phyloP scores from a whole-genome alignment of 2,113 vertebrate species.

The Hucho hucho region DNA sequence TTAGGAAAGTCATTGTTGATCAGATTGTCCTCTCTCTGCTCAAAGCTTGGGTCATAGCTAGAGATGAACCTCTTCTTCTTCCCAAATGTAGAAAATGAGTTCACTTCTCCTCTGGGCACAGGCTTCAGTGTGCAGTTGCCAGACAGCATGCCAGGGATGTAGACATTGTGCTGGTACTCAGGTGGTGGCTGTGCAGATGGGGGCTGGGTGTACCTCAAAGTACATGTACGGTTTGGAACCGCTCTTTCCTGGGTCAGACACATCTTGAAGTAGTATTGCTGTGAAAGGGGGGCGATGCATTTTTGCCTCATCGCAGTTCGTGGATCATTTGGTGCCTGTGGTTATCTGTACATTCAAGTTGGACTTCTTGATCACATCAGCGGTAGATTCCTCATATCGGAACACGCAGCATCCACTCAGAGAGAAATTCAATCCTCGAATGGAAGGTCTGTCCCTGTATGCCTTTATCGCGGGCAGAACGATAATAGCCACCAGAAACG shows the following conservation, averaged over 20 bases:
- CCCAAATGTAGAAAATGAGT: conserved; percentile 89
- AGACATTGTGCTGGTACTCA: conserved; percentile 88
- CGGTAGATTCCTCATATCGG: conserved; percentile 38
- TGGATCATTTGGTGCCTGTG: conserved; percentile 39
- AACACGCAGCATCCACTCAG: conserved; percentile 57
- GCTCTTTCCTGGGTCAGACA: conserved; percentile 83
- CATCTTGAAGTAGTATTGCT: conserved; percentile 86
- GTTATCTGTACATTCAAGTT: conserved; percentile 70
- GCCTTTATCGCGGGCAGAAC: conserved; percentile 78
- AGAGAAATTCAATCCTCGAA: conserved; percentile 56
- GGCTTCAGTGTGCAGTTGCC: conserved; percentile 75
- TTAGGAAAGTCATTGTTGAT: conserved; percentile 76
- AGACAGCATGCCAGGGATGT: conserved; percentile 82
- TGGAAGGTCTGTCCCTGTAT: conserved; percentile 63
- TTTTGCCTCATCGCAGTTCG: conserved; percentile 59
- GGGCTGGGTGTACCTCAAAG: conserved; percentile 72
- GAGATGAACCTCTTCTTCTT: conserved; percentile 83
- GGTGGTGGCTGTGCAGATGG: conserved; percentile 61
- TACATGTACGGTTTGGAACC: conserved; percentile 75
- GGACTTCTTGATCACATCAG: conserved; percentile 76
- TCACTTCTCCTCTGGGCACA: conserved; percentile 68
- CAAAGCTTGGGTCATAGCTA: conserved; percentile 71
- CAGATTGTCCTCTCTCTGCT: conserved; percentile 67
- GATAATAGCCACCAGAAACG: conserved; percentile 84
- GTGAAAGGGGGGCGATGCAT: conserved; percentile 56